These are phyloP conservation scores for Norana najaformis DNA, from an alignment of 2,888 invertebrate species.

Conservation along the genomic window DNA sequence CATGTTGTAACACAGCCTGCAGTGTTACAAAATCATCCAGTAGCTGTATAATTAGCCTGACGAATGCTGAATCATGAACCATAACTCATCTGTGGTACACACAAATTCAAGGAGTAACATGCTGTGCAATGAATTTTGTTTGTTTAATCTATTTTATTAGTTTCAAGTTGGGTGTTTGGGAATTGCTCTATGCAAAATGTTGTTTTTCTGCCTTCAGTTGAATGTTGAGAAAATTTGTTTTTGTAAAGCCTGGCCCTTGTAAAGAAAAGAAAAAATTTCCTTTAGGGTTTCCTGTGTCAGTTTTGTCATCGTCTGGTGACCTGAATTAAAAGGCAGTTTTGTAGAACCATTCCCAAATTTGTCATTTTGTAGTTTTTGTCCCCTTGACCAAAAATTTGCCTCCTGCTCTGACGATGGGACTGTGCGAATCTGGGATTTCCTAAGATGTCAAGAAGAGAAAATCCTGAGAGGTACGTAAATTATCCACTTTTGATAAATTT, in stretches of 20 bases:
- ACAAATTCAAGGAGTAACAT: neutral
- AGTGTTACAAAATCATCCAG: no score
- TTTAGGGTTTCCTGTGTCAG: neutral
- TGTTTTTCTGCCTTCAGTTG: neutral
- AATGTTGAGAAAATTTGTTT: neutral
- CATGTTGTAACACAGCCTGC: no score
- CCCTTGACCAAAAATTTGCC: constrained; percentile 96
- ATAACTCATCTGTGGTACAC: neutral
- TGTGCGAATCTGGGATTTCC: constrained; percentile 97
- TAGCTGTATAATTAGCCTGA: neutral
- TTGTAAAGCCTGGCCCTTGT: neutral
- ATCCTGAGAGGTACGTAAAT: constrained; percentile 69
- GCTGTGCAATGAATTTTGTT: neutral
- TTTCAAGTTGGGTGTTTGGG: neutral
- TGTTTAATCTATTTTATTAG: neutral
- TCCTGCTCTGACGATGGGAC: constrained; percentile 99
- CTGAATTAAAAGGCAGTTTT: neutral
- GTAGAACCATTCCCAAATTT: constrained; percentile 25
- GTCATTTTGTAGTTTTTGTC: constrained; percentile 78
- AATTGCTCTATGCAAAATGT: neutral
- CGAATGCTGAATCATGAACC: neutral
- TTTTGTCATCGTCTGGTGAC: neutral
- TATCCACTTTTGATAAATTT: neutral
- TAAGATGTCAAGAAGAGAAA: constrained; percentile 87
- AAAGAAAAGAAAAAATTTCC: neutral